Base-by-base conservation (phyloP, 2,797 vertebrate species). In the Clarias fuscus region DNA sequence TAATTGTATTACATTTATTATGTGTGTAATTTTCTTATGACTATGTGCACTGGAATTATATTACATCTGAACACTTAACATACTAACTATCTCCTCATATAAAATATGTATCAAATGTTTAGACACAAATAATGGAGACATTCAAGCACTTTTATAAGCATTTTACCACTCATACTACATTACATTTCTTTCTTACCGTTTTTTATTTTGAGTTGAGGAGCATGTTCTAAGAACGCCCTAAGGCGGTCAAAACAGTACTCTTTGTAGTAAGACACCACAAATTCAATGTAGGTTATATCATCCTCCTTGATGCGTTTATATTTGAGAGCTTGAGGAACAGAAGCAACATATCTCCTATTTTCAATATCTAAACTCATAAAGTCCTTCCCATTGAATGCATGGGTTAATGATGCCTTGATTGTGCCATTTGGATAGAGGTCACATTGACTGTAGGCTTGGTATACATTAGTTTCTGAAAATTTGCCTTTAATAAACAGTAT, bases 341-440 rank as follows among this genome's bases (percentile, higher is more conserved):
- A 78, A 68, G 84, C 62, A 0, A 80, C 17, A 10, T 0, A 80
- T 1, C 22, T 71, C 65, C 43, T 79, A 6, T 30, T 80, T 24
- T 85, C 76, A 7, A 85, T 61, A 62, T 85, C 53, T 0, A 85
- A 68, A 24, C 64, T 79, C 79, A 79, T 3, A 5, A 85, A 85
- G 65, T 85, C 75, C 15, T 71, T 80, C n/a, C 76, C 84, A 48
- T 85, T 85, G 56, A 85, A 80, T 1, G 33, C 30, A 5, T 85
- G 84, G 0, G 56, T 30, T 62, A 85, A 10, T 1, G 11, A 27
- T 7, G n/a, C 0, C 15, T 40, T 67, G n/a, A 10, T 24, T 0
- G 53, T 80, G 33, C 76, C 77, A 18, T 70, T 18, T 30, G 76
- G 56, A 76, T 71, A 85, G 65, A 59, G 24, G 7, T 40, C 77